Evolutionary conservation across 2,797 vertebrate species (phyloP), one percentile per base, ranked within the genome.

Genomic region (Darevskia nairensis): DNA sequence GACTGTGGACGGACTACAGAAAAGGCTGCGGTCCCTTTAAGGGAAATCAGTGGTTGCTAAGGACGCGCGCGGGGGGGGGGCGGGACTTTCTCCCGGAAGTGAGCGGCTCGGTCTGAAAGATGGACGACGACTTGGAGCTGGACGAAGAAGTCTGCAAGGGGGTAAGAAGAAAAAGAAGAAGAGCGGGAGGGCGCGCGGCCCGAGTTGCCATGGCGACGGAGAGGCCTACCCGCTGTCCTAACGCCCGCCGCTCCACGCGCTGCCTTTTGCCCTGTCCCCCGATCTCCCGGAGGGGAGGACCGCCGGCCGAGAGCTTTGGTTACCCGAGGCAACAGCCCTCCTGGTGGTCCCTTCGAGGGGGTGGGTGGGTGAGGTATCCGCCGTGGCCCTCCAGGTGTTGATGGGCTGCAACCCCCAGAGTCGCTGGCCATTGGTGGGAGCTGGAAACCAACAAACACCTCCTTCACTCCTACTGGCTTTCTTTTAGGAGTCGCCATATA

Each of bases 41-140:
- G 84, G 44, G 27, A 7, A 78, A 61, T 46, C 5, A 17, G 74
- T 15, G 69, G 95, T 97, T 96, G 95, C 96, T 95, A 94, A 94
- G 96, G 96, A 97, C 94, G 96, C 96, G 78, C 5, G 46, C 46
- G 46, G 9, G 10, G n/a, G 39, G 83, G 32, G 61, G 84, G 82
- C 91, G 80, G 17, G 83, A 79, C 87, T 50, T 76, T 92, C 82
- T 88, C 94, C 97, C 96, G 97, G 97, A 97, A 97, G 96, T 96
- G 88, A 92, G 86, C 4, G 72, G 27, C 27, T 9, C 35, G 83
- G 59, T 19, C 59, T 35, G 88, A 8, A 88, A 94, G 72, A 99
- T 98, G 98, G 98, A 98, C 32, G 98, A 98, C 1, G 93, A 95
- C 82, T 85, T 96, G 88, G 97, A 97, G 50, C 88, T 97, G 35